A percentile compares a stretch with the other conserved stretches of the same genome.
Conservation (phyloP, 2,797 vertebrate genomes). For the Novumbra hubbsi region DNA sequence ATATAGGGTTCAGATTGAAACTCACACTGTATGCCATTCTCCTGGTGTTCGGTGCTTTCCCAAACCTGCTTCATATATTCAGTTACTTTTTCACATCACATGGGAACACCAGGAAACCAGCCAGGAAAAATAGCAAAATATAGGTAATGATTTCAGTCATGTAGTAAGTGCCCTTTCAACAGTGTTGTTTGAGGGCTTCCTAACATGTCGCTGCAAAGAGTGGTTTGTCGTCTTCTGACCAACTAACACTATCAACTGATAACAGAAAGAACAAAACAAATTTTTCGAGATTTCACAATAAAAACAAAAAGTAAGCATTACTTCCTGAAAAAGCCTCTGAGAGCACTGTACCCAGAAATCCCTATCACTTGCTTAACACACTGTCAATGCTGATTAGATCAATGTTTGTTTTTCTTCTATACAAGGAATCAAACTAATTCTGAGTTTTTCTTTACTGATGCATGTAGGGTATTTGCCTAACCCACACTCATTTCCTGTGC, state of each 20-base stretch:
- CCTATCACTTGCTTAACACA: not conserved
- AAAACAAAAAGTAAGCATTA: not conserved
- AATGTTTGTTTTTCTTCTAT: not conserved
- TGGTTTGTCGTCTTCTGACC: not conserved
- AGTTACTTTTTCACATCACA: not conserved
- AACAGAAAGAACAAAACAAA: not conserved
- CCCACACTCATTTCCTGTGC: not conserved
- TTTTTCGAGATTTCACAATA: not conserved
- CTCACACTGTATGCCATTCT: constrained; percentile 33
- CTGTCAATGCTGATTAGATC: not conserved
- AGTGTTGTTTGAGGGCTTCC: no score
- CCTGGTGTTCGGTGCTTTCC: not conserved
- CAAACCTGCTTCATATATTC: not conserved
- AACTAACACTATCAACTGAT: not conserved
- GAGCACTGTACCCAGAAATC: not conserved
- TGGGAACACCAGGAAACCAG: not conserved
- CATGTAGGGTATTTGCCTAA: not conserved
- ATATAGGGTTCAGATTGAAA: constrained; percentile 15
- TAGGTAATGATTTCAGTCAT: not conserved
- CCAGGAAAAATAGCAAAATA: not conserved
- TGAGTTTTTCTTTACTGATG: not conserved
- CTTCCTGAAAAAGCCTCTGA: not conserved
- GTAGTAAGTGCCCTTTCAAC: not conserved
- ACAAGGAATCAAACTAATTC: not conserved
- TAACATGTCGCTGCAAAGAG: not conserved